Evolutionary conservation across 1,140 invertebrate genomes (phyloP).

Genomic region (Lysiphlebus fabarum): DNA sequence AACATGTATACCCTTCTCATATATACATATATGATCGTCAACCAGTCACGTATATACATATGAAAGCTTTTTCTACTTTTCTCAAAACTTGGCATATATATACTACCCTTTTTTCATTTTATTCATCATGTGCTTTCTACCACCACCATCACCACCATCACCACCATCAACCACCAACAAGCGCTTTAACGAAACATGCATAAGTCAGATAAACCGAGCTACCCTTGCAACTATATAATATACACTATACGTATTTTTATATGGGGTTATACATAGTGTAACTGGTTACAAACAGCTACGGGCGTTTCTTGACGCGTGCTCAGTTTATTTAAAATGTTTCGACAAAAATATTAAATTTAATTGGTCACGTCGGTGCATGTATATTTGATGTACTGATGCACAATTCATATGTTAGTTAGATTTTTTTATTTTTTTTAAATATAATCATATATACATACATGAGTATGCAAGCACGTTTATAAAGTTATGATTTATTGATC

Average conservation of each 20-base stretch:
- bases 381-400: too few species aligned
- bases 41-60: slow-evolving; percentile 5
- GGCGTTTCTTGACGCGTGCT: background rate
- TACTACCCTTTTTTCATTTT: slow-evolving; percentile 9
- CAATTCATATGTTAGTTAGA: too few species aligned
- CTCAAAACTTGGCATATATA: background rate
- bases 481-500: too few species aligned
- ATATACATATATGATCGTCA: slow-evolving; percentile 10
- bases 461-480: too few species aligned
- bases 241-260: too few species aligned
- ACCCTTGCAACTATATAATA: slow-evolving; percentile 22
- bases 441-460: too few species aligned
- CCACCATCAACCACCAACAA: slow-evolving; percentile 26
- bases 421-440: too few species aligned
- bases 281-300: slow-evolving; percentile 13
- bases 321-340: too few species aligned
- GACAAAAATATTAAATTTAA: too few species aligned
- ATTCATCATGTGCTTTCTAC: slow-evolving; percentile 30
- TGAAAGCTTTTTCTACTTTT: background rate
- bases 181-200: slow-evolving; percentile 37
- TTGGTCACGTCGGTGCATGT: too few species aligned
- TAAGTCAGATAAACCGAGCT: slow-evolving; percentile 40
- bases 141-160: too few species aligned
- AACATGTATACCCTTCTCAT: background rate
- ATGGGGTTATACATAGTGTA: slow-evolving; percentile 17